Evolutionary conservation across 2,888 invertebrate genomes (phyloP), one percentile per base, ranked within the genome.

Genomic region (Pemphredon lugubris): DNA sequence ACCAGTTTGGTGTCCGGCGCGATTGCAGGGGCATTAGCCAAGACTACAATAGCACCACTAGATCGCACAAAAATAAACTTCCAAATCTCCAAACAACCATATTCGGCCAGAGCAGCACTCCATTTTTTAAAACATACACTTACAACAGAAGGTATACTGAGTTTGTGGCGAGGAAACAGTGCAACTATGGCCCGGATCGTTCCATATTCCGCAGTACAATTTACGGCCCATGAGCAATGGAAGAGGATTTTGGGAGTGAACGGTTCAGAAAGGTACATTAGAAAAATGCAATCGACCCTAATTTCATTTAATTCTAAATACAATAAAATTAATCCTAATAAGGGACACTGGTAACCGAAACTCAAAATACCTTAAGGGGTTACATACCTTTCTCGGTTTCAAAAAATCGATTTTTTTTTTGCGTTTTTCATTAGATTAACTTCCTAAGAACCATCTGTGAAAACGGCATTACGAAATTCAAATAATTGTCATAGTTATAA

Each of bases 31-130:
- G 98, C 97, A 2, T 82, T 96, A 67, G 99, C 99, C 21, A 99
- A 99, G 91, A 97, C 99, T 0, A 93, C 94, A 47, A 99, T 99
- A 81, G 99, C 99, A 1, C 99, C 99, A 0, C 91, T 99, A 57
- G 99, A 99, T 91, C 92, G 99, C 71, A 96, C 98, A 74, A 99
- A 99, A 92, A 99, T 99, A 81, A 98, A 97, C 91, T 99, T 99
- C 90, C 99, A 99, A 93, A 95, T 94, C 84, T 93, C 94, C 92
- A 94, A 94, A 75, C 92, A 92, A 57, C 93, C 93, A 4, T 96
- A 96, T 89, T 93, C 95, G 0, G 93, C 94, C 79, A 92, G 91
- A 53, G 95, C 94, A 45, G 96, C 96, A 0, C 84, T 93, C 0
- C 86, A 90, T 64, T 96, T 96, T 91, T 87, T 96, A n/a, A 80